These are phyloP conservation scores for Tupaia chinensis DNA, from an alignment of 2,113 vertebrate genomes.

Conservation along the genomic window DNA sequence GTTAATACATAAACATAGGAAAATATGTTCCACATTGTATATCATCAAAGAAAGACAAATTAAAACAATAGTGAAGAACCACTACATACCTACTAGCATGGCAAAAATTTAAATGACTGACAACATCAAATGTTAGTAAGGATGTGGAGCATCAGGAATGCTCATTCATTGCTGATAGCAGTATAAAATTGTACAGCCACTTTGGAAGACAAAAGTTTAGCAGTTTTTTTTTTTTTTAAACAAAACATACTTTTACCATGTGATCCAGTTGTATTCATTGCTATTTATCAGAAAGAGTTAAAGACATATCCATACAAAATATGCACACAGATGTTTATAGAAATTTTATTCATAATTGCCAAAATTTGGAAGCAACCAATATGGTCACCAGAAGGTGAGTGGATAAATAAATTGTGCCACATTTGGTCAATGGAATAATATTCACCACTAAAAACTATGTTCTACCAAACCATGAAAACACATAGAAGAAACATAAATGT, in stretches of 20 bases:
- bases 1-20: too few relatives aligned
- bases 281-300: neutral
- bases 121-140: neutral
- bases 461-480: too few relatives aligned
- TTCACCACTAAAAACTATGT: too few relatives aligned
- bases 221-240: neutral
- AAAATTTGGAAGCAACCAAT: too few relatives aligned
- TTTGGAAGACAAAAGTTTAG: too few relatives aligned
- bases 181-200: too few relatives aligned
- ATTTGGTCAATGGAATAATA: too few relatives aligned
- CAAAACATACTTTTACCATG: neutral
- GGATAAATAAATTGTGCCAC: too few relatives aligned
- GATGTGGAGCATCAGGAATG: neutral
- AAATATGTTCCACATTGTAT: neutral
- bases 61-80: neutral
- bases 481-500: neutral
- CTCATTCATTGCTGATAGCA: neutral
- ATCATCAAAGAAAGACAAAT: neutral
- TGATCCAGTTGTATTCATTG: neutral
- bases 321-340: neutral
- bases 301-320: neutral
- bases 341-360: neutral
- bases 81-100: neutral
- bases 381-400: too few relatives aligned
- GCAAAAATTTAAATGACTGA: neutral